Evolutionary conservation across 2,888 invertebrate genomes (phyloP), one percentile per base, ranked within the genome.

Genomic region (Metacarcinus magister): DNA sequence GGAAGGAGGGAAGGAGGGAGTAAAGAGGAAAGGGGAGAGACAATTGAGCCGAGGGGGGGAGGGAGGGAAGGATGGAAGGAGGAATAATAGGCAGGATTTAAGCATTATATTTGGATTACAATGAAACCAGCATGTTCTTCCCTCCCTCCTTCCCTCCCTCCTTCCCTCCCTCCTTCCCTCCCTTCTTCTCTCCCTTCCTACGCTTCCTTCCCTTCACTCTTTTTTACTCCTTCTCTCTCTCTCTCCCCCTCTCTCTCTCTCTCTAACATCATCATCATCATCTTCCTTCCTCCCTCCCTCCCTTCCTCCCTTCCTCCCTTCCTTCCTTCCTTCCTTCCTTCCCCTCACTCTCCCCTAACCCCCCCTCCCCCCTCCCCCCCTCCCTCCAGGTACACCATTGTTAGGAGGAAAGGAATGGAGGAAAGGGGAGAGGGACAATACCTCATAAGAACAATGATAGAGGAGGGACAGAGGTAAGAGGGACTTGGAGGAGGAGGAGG

Each of bases 1-100:
- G 48, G 91, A 7, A n/a, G n/a, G 91, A 44, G 44, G 75, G 94
- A 94, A 46, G 82, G 23, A 75, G 94, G 60, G 23, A 39, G 43
- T 39, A 39, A 32, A 60, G 28, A 10, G 32, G 54, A 60, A n/a
- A 16, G 93, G 39, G 23, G 48, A 19, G 93, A 60, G 60, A 60
- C 28, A 60, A 28, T 44, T 3, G 28, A 92, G 5, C 28, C 44
- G 23, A 13, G 93, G 43, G 32, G 28, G 60, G 93, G 28, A 48
- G 60, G 48, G 46, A 48, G 44, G 0, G 5, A 16, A 28, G 94
- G n/a, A 44, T 39, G 82, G 46, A 48, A 28, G 46, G 43, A 82
- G 75, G 94, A 94, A 82, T 75, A 94, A 94, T 75, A 67, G 94
- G 44, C 39, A 75, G 94, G 46, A 46, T n/a, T 46, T 46, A 94